phyloP scores from a whole-genome alignment of 2,888 invertebrate species.

The Pomacea canaliculata region DNA sequence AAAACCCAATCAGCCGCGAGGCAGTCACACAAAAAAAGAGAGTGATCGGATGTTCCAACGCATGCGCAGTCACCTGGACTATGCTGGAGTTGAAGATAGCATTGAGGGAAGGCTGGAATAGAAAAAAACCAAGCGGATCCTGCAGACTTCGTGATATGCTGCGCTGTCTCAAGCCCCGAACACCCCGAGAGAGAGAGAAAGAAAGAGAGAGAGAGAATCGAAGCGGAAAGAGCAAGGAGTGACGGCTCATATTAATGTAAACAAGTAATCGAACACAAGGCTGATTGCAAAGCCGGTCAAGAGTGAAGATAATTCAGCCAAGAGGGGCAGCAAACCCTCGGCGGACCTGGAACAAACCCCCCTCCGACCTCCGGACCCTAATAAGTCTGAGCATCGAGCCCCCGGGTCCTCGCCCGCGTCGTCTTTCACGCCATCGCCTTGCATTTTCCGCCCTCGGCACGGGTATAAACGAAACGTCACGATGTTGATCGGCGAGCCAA shows the following conservation, averaged over 20 bases:
- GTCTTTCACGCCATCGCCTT: conserved; percentile 25
- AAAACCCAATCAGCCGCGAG: no score
- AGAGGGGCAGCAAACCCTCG: conserved; percentile 8
- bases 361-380: neutral
- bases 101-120: no score
- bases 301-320: conserved; percentile 34
- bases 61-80: no score
- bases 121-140: no score
- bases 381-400: conserved; percentile 19
- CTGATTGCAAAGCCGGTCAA: conserved; percentile 35
- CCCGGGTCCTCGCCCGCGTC: conserved; percentile 9
- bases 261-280: conserved; percentile 32
- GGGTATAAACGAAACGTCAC: conserved; percentile 26
- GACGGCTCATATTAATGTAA: conserved; percentile 38
- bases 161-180: no score
- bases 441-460: conserved; percentile 26
- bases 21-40: no score
- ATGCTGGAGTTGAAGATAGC: no score
- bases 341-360: neutral
- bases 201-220: neutral
- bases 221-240: conserved; percentile 15
- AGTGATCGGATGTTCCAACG: no score
- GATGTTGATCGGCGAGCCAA: neutral
- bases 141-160: no score
- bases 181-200: neutral